Base-by-base conservation (phyloP, 2,113 vertebrate species). In the Nycticebus coucang region DNA sequence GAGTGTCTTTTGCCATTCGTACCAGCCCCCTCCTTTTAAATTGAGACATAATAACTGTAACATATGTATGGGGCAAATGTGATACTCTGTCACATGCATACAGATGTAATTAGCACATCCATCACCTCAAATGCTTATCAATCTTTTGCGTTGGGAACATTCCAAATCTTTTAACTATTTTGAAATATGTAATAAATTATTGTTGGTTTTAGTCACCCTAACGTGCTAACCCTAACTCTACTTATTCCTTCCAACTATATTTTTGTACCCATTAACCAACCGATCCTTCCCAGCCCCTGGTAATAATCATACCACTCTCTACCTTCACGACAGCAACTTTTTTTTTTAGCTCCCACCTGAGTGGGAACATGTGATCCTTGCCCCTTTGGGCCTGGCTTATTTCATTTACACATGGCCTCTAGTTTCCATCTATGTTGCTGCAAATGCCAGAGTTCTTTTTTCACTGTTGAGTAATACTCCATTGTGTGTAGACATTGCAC, bases 401-500 rank as follows among this genome's bases (percentile, higher is more conserved):
- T 50, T 18, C 41, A 77, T 15, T 77, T 28, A 18, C 45, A 75
- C 7, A 77, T 77, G 41, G 28, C 41, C 26, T 77, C 41, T 26
- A 77, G 24, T 77, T 77, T 50, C 45, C 26, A 30, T 50, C 41
- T 3, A 75, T 4, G 41, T 50, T 50, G 37, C 41, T 77, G 41
- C 41, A 77, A 28, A 18, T 77, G 41, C 8, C 41, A 50, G 71
- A 15, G 41, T 50, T 30, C 50, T 26, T 17, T 75, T 75, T 75
- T 17, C 26, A 50, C 26, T 18, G 74, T 26, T 75, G 26, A 28
- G 7, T 75, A 28, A 28, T 17, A 50, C 45, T 75, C 41, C 26
- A 30, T 17, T 75, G 26, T 75, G 72, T 50, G 4, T 50, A 17
- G 50, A 26, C 4, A 4, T 37, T 0, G 0, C 7, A 2, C 28